phyloP scores from a whole-genome alignment of 2,888 invertebrate species.

The Megaustenia siamemsis region DNA sequence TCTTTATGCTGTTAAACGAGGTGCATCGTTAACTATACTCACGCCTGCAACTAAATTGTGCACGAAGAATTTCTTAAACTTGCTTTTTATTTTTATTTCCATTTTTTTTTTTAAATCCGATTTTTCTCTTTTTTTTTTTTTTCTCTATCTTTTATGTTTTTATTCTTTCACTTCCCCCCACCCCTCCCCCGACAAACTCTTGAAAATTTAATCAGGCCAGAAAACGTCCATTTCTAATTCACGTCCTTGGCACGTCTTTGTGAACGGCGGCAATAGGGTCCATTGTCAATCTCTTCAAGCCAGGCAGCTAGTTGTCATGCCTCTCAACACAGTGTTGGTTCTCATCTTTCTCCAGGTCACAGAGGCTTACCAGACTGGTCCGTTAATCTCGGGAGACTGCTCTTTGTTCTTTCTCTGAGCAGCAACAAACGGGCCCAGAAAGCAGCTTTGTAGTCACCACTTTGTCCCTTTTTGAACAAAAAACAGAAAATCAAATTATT shows the following conservation, averaged over 20 bases:
- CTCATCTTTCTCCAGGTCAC: constrained; percentile 4
- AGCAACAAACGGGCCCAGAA: background rate
- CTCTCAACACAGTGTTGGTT: background rate
- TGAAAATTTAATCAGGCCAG: constrained; percentile 32
- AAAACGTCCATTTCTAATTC: constrained; percentile 19
- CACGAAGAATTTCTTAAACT: background rate
- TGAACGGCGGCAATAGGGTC: background rate
- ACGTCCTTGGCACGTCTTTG: constrained; percentile 11
- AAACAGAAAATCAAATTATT: too few species aligned
- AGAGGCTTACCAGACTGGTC: background rate
- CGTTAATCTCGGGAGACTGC: constrained; percentile 16
- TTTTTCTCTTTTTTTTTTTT: background rate
- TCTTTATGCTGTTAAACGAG: too few species aligned
- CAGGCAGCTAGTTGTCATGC: background rate
- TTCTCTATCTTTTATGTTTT: background rate
- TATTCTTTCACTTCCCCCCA: background rate
- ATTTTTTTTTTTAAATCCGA: background rate
- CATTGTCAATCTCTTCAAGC: constrained; percentile 20
- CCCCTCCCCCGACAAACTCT: background rate
- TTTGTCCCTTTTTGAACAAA: too few species aligned
- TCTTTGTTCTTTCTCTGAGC: constrained; percentile 17
- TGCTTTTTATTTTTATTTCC: background rate
- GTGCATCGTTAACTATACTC: too few species aligned
- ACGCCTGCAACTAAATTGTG: too few species aligned
- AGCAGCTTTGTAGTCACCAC: too few species aligned